phyloP scores from a whole-genome alignment of 2,888 invertebrate species.

The Tachina fera region DNA sequence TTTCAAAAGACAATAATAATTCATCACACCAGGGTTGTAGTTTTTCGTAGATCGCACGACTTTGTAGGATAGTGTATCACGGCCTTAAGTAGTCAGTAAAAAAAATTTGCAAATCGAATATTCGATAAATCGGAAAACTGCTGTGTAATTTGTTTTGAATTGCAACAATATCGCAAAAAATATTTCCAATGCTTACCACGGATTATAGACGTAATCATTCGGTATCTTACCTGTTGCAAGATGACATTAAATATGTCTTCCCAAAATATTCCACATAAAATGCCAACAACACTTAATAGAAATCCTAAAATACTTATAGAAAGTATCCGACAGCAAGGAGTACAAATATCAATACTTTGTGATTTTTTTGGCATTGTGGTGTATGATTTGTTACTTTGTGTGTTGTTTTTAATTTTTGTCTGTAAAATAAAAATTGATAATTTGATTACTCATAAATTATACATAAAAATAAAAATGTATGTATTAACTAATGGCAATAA shows the following conservation, averaged over 20 bases:
- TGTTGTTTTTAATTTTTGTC: not conserved
- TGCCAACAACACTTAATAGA: conserved; percentile 77
- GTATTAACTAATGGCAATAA: conserved; percentile 37
- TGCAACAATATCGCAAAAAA: too few species aligned
- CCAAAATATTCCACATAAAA: conserved; percentile 82
- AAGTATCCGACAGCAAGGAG: conserved; percentile 76
- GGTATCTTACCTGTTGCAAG: conserved; percentile 79
- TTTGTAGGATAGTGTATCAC: too few species aligned
- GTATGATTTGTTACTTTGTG: not conserved
- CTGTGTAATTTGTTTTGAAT: too few species aligned
- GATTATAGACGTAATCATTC: not conserved
- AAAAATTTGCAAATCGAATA: too few species aligned
- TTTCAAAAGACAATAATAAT: too few species aligned
- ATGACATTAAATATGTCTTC: conserved; percentile 81
- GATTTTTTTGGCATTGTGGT: conserved; percentile 77
- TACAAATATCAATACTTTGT: conserved; percentile 74
- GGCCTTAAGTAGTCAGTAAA: too few species aligned
- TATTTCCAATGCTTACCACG: not conserved
- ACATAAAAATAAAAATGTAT: not conserved
- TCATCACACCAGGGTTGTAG: too few species aligned
- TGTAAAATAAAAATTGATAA: conserved; percentile 13
- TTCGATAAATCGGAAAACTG: too few species aligned
- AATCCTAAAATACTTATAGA: conserved; percentile 78
- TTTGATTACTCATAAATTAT: not conserved
- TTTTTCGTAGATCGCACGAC: too few species aligned